phyloP scores from a whole-genome alignment of 1,140 invertebrate species.

The Venturia canescens region DNA sequence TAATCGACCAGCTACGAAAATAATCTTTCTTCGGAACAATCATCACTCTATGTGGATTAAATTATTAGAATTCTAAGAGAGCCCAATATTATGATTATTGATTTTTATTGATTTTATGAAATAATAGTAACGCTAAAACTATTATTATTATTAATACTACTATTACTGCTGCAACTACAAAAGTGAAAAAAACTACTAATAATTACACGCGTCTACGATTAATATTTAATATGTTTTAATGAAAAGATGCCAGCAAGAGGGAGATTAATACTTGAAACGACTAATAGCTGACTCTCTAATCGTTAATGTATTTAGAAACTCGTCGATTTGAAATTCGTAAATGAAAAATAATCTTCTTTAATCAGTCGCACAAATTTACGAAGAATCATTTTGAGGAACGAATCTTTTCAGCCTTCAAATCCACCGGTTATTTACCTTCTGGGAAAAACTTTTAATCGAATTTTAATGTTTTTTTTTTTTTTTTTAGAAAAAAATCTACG shows the following conservation, averaged over 20 bases:
- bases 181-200: conserved; percentile 19
- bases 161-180: neutral
- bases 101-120: no score
- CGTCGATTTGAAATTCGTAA: neutral
- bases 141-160: neutral
- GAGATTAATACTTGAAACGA: neutral
- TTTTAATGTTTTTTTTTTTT: neutral
- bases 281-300: neutral
- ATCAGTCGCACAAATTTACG: no score
- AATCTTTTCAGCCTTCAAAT: no score
- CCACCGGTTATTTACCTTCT: no score
- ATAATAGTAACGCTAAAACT: neutral
- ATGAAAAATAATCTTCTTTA: no score
- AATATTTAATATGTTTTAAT: conserved; percentile 25
- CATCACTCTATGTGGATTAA: neutral
- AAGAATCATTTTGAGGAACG: no score
- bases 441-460: no score
- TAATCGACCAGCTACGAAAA: conserved; percentile 1
- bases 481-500: no score
- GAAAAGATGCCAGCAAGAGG: neutral
- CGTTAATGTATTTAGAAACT: neutral
- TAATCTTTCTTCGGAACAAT: neutral
- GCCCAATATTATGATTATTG: no score
- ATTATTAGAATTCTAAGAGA: conserved; percentile 8
- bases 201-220: neutral